Evolutionary conservation across 2,797 vertebrate species (phyloP).

Genomic region (Chiloscyllium punctatum): DNA sequence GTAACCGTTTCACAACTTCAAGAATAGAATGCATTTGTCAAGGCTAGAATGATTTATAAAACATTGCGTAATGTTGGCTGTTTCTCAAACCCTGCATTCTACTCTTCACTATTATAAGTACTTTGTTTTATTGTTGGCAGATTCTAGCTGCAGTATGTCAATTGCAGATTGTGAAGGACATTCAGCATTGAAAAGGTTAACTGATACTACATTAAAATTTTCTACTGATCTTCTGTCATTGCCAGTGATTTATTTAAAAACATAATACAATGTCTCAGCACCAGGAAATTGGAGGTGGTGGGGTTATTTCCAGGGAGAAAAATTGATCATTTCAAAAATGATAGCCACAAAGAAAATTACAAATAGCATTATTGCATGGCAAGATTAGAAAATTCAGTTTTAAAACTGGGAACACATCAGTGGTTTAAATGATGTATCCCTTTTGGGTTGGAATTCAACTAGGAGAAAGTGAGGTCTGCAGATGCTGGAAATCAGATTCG

Average conservation of each 20-base stretch:
- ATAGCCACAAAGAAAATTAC: not conserved
- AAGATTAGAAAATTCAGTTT: not conserved
- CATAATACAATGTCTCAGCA: not conserved
- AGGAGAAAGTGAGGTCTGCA: no score
- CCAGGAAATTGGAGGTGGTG: not conserved
- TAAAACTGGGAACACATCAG: not conserved
- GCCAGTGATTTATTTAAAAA: constrained; percentile 24
- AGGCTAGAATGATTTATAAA: constrained; percentile 6
- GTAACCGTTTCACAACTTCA: not conserved
- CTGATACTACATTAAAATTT: not conserved
- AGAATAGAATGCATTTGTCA: constrained; percentile 17
- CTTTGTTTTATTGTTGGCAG: constrained; percentile 31
- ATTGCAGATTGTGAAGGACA: constrained; percentile 6
- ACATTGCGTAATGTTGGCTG: constrained; percentile 8
- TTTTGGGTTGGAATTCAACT: not conserved
- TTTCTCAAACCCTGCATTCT: constrained; percentile 27
- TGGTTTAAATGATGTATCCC: not conserved
- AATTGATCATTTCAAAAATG: not conserved
- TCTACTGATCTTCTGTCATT: constrained; percentile 3
- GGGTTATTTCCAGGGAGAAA: not conserved
- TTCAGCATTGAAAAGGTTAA: constrained; percentile 3
- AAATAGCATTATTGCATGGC: not conserved
- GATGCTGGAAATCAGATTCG: no score
- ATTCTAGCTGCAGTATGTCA: constrained; percentile 10
- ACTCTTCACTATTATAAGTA: not conserved